Evolutionary conservation across 2,797 vertebrate genomes (phyloP), one percentile per base, ranked within the genome.

Genomic region (Microchirus variegatus): DNA sequence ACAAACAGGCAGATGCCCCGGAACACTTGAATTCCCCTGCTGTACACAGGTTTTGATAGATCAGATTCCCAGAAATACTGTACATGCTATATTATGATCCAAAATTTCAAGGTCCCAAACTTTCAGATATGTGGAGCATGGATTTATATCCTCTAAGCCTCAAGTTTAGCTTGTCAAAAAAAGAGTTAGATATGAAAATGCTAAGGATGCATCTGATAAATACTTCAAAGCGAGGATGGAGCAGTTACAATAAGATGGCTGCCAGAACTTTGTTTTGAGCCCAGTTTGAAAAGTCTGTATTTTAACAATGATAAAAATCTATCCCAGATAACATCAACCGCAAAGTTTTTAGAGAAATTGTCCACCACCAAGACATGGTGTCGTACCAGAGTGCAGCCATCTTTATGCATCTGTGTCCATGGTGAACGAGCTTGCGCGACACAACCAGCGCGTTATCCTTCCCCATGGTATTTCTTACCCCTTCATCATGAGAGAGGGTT

Each of bases 391-490:
- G 17, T 59, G 73, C 68, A 0, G 49, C 83, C 82, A 69, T 80
- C 75, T 82, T 81, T 62, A 59, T 73, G 70, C 73, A 82, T 67
- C 53, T 36, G 57, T 45, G 36, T 45, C 59, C 43, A 53, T 6
- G 3, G 40, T 15, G 9, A 66, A 60, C 59, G n/a, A 35, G 61
- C 11, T 22, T 10, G 2, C 13, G 45, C 5, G 46, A 40, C 10
- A 18, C 64, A 78, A 67, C 45, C n/a, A 15, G 10, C 17, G 59
- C n/a, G 9, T 44, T 52, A 0, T 26, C 69, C 57, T 56, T 38
- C 69, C 57, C 52, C 74, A 55, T 50, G 15, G 17, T 60, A 53
- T 57, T 67, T 91, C 96, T 95, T 94, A 99, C 97, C 94, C 95
- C 67, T 92, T 86, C 73, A 93, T 94, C 77, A 93, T 88, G 65